phyloP scores from a whole-genome alignment of 2,888 invertebrate genomes.

The Lycophotia porphyrea region DNA sequence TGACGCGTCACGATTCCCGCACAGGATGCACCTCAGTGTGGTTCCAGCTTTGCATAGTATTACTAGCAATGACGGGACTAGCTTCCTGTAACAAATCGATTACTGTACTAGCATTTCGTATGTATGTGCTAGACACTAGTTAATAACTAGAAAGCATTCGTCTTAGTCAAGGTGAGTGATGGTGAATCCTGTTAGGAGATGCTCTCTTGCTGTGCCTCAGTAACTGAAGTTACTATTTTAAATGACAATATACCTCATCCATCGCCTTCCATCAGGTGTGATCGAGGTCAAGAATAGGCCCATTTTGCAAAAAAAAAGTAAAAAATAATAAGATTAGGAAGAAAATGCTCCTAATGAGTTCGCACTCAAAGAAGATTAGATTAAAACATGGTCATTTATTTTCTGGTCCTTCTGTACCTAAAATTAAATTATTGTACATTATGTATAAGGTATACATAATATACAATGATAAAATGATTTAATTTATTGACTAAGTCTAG shows the following conservation, averaged over 20 bases:
- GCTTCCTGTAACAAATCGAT: neutral
- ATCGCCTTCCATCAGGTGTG: no score
- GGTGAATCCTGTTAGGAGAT: neutral
- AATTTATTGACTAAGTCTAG: no score
- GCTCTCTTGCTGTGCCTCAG: neutral
- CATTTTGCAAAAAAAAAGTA: no score
- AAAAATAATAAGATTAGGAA: neutral
- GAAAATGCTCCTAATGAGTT: neutral
- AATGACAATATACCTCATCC: no score
- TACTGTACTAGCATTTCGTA: neutral
- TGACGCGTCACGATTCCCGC: neutral
- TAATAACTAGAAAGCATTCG: neutral
- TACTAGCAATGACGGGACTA: neutral
- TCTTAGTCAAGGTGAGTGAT: slow-evolving; percentile 27
- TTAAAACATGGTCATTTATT: neutral
- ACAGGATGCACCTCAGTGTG: neutral
- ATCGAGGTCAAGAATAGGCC: no score
- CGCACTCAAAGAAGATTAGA: neutral
- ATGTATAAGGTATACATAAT: no score
- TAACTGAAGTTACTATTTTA: neutral
- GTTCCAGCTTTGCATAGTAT: neutral
- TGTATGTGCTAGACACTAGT: neutral
- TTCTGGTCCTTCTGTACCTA: neutral
- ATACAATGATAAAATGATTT: no score
- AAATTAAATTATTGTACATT: no score